These are phyloP conservation scores for Lasioglossum villosulum DNA, from an alignment of 2,888 invertebrate genomes.

Conservation along the genomic window DNA sequence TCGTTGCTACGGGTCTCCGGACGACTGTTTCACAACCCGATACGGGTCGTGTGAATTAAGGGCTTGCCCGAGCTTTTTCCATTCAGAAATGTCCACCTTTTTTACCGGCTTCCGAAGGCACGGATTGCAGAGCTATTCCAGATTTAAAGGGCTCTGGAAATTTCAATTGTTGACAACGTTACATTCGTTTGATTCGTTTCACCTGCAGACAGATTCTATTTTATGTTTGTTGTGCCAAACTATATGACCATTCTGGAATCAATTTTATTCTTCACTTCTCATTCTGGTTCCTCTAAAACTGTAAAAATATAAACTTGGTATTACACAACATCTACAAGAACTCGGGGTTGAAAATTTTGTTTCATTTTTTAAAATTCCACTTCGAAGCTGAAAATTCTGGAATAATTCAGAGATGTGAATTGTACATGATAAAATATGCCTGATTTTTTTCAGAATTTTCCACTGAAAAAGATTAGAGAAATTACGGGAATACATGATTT, in stretches of 20 bases:
- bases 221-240: not conserved
- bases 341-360: too few species aligned
- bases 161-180: not conserved
- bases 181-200: not conserved
- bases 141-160: not conserved
- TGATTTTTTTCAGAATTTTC: too few species aligned
- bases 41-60: not conserved
- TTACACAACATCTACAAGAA: too few species aligned
- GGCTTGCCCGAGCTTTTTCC: not conserved
- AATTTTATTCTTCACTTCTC: too few species aligned
- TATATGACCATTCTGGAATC: not conserved
- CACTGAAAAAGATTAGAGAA: too few species aligned
- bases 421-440: too few species aligned
- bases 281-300: too few species aligned
- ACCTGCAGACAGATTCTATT: not conserved
- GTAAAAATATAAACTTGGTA: too few species aligned
- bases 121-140: not conserved
- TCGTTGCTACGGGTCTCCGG: not conserved
- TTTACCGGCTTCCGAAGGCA: not conserved
- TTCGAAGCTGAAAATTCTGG: too few species aligned
- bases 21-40: slow-evolving; percentile 2
- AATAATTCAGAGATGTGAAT: too few species aligned
- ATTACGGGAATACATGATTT: too few species aligned
- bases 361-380: too few species aligned
- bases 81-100: not conserved